These are phyloP conservation scores for Mermis nigrescens DNA, from an alignment of 2,888 invertebrate genomes.

Conservation along the genomic window DNA sequence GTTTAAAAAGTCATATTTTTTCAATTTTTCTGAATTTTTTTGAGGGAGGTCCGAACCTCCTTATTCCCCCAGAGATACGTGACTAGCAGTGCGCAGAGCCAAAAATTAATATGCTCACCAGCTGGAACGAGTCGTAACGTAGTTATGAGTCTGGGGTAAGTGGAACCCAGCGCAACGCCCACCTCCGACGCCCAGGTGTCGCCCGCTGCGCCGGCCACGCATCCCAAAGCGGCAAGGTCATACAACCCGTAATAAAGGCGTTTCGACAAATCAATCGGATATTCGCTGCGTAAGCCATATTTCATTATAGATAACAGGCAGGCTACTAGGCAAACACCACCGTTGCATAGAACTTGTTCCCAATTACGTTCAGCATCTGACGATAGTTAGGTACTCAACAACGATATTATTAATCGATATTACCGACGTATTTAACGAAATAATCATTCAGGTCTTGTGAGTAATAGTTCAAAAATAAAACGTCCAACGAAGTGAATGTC, in stretches of 20 bases:
- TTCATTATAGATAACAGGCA: constrained; percentile 58
- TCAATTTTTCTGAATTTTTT: too few species aligned
- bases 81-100: too few species aligned
- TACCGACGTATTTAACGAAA: too few species aligned
- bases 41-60: too few species aligned
- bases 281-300: constrained; percentile 46
- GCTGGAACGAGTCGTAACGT: constrained; percentile 52
- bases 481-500: too few species aligned
- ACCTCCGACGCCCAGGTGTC: constrained; percentile 81
- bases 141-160: constrained; percentile 55
- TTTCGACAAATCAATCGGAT: constrained; percentile 53
- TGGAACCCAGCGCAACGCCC: constrained; percentile 50
- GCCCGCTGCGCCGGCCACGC: constrained; percentile 60
- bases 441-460: background rate
- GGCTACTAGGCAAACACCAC: constrained; percentile 61
- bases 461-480: too few species aligned
- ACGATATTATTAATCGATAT: background rate
- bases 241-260: constrained; percentile 55
- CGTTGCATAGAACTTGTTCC: constrained; percentile 72
- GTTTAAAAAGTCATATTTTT: too few species aligned
- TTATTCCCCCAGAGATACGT: too few species aligned
- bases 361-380: constrained; percentile 67
- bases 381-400: too few species aligned
- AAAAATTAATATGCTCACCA: too few species aligned
- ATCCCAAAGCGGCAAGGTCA: constrained; percentile 54